These are phyloP conservation scores for Bombus consobrinus DNA, from an alignment of 1,140 invertebrate genomes.

Conservation along the genomic window DNA sequence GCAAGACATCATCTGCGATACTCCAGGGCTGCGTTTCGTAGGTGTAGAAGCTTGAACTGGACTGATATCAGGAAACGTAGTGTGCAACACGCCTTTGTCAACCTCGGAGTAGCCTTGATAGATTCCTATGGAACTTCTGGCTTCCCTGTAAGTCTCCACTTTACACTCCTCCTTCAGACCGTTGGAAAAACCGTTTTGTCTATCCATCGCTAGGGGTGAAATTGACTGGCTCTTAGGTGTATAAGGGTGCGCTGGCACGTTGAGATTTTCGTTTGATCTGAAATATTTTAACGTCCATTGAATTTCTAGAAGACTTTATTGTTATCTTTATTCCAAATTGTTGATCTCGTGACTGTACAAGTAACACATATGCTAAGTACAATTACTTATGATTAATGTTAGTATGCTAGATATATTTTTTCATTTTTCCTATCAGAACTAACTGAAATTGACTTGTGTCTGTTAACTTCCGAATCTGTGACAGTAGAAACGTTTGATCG, in stretches of 20 bases:
- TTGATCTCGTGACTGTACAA: no score
- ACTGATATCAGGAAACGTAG: constrained; percentile 72
- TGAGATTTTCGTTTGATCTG: constrained; percentile 79
- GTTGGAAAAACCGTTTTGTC: constrained; percentile 79
- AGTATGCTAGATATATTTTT: no score
- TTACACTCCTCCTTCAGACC: constrained; percentile 77
- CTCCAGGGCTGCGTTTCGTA: constrained; percentile 68
- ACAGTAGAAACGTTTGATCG: background rate
- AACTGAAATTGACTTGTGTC: background rate
- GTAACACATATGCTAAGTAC: no score
- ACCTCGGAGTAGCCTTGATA: constrained; percentile 77
- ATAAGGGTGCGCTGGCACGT: constrained; percentile 69
- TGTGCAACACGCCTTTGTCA: constrained; percentile 72
- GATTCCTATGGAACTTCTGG: constrained; percentile 65
- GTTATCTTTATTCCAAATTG: no score
- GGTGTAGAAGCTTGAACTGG: constrained; percentile 71
- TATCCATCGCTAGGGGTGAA: constrained; percentile 81
- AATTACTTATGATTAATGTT: no score
- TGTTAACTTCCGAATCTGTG: background rate
- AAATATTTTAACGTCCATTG: background rate
- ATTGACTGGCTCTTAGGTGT: constrained; percentile 80
- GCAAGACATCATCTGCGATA: constrained; percentile 69
- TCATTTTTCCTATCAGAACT: background rate
- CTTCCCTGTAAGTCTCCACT: constrained; percentile 74
- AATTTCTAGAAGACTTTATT: no score